A percentile compares a stretch with the other conserved stretches of the same genome.
Evolutionary conservation across 2,888 invertebrate species (phyloP).

Genomic region (Caenorhabditis imperialis): DNA sequence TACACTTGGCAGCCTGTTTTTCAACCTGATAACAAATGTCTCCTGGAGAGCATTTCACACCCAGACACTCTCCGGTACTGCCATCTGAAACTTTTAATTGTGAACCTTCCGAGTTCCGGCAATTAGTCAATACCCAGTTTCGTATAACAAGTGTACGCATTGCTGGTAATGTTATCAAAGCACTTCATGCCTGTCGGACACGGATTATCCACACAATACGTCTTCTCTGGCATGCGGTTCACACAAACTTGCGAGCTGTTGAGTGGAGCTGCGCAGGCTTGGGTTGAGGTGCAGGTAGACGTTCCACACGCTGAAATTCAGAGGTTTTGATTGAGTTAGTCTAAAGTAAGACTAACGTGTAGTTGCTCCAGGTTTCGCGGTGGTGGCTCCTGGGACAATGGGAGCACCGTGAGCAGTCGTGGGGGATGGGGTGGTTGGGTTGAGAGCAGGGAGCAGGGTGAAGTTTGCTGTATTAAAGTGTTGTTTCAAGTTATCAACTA

Average conservation of each 20-base stretch:
- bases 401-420: background rate
- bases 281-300: background rate
- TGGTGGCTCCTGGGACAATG: background rate
- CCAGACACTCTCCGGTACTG: slow-evolving; percentile 25
- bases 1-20: slow-evolving; percentile 34
- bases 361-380: background rate
- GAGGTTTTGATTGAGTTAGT: background rate
- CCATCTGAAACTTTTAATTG: slow-evolving; percentile 19
- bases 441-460: too few relatives aligned
- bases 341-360: background rate
- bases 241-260: slow-evolving; percentile 19
- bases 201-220: slow-evolving; percentile 40
- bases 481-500: too few relatives aligned
- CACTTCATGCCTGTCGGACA: slow-evolving; percentile 35
- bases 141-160: slow-evolving; percentile 29
- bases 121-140: slow-evolving; percentile 14
- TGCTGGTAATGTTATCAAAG: slow-evolving; percentile 27
- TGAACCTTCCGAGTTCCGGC: background rate
- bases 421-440: too few relatives aligned
- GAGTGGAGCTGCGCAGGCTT: slow-evolving; percentile 24
- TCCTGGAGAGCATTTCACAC: slow-evolving; percentile 33
- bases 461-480: too few relatives aligned
- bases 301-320: slow-evolving; percentile 10
- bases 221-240: slow-evolving; percentile 1
- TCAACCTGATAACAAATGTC: slow-evolving; percentile 37